A percentile compares a stretch with the other conserved stretches of the same genome.
These are phyloP conservation scores for Pelobates fuscus DNA, from an alignment of 2,113 vertebrate genomes.

Conservation along the genomic window DNA sequence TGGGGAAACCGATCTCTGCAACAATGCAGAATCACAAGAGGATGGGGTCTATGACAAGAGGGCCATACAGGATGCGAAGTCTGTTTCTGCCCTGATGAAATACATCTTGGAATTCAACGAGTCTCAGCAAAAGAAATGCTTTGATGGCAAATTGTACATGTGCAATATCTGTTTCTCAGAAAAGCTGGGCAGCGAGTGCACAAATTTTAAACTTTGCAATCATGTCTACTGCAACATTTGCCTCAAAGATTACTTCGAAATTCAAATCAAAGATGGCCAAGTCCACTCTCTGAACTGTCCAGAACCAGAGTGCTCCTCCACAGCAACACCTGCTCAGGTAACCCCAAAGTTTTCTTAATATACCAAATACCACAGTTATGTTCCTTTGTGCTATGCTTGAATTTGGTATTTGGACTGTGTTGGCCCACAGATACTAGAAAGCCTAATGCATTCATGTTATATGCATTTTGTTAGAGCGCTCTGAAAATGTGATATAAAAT, in stretches of 20 bases:
- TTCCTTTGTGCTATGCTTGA: too few relatives aligned
- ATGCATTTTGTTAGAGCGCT: too few relatives aligned
- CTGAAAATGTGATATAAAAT: too few relatives aligned
- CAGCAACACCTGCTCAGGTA: constrained; percentile 92
- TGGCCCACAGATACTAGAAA: too few relatives aligned
- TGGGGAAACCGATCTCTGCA: constrained; percentile 53
- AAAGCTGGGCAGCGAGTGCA: constrained; percentile 85
- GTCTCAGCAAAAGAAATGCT: constrained; percentile 83
- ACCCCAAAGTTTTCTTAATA: not conserved
- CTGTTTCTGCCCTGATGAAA: constrained; percentile 74
- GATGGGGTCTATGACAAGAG: constrained; percentile 69
- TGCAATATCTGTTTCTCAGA: constrained; percentile 91
- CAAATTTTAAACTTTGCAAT: constrained; percentile 85
- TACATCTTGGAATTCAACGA: constrained; percentile 93
- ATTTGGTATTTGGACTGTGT: too few relatives aligned
- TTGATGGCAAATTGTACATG: constrained; percentile 82
- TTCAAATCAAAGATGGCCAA: constrained; percentile 93
- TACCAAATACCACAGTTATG: too few relatives aligned
- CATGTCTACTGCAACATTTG: constrained; percentile 93
- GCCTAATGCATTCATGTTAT: too few relatives aligned
- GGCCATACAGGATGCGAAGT: constrained; percentile 78
- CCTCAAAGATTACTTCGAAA: constrained; percentile 91
- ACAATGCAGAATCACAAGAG: constrained; percentile 52
- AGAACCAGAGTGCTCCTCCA: constrained; percentile 85
- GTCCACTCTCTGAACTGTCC: constrained; percentile 95